Evolutionary conservation across 1,140 invertebrate species (phyloP).

Genomic region (Belonocnema kinseyi): DNA sequence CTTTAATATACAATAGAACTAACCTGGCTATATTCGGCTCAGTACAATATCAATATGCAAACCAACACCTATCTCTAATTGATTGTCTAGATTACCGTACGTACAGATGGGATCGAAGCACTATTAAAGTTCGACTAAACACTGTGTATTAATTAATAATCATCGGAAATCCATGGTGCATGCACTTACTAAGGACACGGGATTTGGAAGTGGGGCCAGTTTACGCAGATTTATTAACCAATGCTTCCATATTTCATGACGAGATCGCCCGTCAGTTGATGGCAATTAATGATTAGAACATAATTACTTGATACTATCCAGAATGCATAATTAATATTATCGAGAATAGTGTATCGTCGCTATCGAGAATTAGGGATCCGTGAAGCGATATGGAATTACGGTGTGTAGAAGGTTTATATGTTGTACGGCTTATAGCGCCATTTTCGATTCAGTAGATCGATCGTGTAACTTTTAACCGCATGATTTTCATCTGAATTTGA

Average conservation of each 20-base stretch:
- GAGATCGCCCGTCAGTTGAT: not conserved
- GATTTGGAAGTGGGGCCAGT: not conserved
- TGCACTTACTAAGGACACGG: not conserved
- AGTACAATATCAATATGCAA: not conserved
- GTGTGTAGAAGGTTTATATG: not conserved
- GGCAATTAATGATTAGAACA: slow-evolving; percentile 31
- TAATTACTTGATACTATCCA: slow-evolving; percentile 30
- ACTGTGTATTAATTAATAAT: slow-evolving; percentile 12
- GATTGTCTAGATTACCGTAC: slow-evolving; percentile 1
- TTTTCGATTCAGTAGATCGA: not conserved
- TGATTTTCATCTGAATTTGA: not conserved
- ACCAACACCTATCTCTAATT: not conserved
- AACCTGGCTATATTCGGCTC: not conserved
- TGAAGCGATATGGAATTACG: not conserved
- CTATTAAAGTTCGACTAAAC: not conserved
- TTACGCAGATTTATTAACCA: slow-evolving; percentile 10
- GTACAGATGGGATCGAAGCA: not conserved
- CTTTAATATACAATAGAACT: not conserved
- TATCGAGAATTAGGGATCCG: slow-evolving; percentile 12
- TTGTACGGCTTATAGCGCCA: not conserved
- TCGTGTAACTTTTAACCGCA: slow-evolving; percentile 1
- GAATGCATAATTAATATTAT: slow-evolving; percentile 38
- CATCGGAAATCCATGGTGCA: slow-evolving; percentile 13
- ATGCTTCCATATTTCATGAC: slow-evolving; percentile 26
- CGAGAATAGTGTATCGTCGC: not conserved